Evolutionary conservation across 1,140 invertebrate genomes (phyloP).

Genomic region (Cydia pomonella): DNA sequence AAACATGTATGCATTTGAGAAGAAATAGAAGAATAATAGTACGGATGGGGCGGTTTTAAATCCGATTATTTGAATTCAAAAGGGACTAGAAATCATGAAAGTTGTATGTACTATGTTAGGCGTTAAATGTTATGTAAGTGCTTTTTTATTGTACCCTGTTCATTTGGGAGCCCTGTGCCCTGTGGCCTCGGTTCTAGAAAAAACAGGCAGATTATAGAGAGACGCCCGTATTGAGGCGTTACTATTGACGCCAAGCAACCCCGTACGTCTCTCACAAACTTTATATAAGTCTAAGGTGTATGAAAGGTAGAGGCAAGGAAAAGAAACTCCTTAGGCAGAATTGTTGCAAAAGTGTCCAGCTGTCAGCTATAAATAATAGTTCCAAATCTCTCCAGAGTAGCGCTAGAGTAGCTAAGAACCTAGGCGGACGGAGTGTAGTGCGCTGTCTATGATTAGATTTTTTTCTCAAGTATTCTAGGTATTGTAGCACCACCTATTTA

Average conservation of each 20-base stretch:
- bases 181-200: constrained; percentile 75
- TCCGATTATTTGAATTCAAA: not conserved
- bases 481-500: too few species aligned
- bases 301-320: too few species aligned
- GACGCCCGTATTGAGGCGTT: constrained; percentile 77
- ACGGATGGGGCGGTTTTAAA: not conserved
- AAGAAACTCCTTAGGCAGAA: too few species aligned
- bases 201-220: constrained; percentile 71
- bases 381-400: too few species aligned
- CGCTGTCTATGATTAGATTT: too few species aligned
- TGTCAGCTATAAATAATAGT: too few species aligned
- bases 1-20: not conserved
- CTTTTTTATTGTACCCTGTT: constrained; percentile 52
- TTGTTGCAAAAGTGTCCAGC: too few species aligned
- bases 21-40: too few species aligned
- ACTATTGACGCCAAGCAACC: constrained; percentile 75
- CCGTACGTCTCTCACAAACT: constrained; percentile 75
- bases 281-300: not conserved
- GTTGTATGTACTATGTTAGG: not conserved
- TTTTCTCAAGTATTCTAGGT: too few species aligned
- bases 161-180: constrained; percentile 73
- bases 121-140: not conserved
- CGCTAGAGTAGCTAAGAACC: too few species aligned
- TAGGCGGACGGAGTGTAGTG: too few species aligned
- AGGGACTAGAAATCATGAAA: not conserved